Conservation (phyloP, 2,113 vertebrate species). For the Siniperca chuatsi region DNA sequence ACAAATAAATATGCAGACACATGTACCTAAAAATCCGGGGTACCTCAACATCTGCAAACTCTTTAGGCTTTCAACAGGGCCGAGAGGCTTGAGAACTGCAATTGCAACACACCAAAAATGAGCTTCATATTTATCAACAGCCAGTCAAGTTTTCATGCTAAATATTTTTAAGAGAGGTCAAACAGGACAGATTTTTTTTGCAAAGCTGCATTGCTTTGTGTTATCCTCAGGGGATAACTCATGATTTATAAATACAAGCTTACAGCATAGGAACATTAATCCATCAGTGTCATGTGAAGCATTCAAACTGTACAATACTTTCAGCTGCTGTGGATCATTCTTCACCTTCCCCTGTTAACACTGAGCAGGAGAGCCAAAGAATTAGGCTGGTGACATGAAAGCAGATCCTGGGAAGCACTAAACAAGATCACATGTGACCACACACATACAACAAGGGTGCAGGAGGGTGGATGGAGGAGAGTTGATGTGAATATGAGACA, state of each 20-base stretch:
- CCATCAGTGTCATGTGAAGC: constrained; percentile 58
- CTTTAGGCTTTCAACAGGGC: neutral
- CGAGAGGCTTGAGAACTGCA: no score
- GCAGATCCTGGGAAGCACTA: constrained; percentile 46
- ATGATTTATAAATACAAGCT: constrained; percentile 50
- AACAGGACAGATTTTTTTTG: neutral
- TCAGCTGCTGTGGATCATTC: constrained; percentile 64
- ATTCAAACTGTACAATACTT: constrained; percentile 25
- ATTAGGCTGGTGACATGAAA: constrained; percentile 56
- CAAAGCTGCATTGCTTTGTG: neutral
- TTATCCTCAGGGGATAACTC: neutral
- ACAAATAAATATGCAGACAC: neutral
- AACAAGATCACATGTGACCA: constrained; percentile 33
- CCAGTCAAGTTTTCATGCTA: neutral
- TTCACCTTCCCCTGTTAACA: constrained; percentile 55
- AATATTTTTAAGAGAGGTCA: neutral
- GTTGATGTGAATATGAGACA: neutral
- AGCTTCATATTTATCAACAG: neutral
- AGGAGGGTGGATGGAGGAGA: neutral
- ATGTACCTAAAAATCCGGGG: neutral
- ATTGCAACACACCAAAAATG: neutral
- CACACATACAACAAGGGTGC: constrained; percentile 5
- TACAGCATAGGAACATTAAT: constrained; percentile 37
- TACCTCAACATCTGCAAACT: neutral
- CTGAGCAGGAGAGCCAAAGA: constrained; percentile 20